Base-by-base conservation (phyloP, 2,888 invertebrate genomes). In the Spilarctia lutea region DNA sequence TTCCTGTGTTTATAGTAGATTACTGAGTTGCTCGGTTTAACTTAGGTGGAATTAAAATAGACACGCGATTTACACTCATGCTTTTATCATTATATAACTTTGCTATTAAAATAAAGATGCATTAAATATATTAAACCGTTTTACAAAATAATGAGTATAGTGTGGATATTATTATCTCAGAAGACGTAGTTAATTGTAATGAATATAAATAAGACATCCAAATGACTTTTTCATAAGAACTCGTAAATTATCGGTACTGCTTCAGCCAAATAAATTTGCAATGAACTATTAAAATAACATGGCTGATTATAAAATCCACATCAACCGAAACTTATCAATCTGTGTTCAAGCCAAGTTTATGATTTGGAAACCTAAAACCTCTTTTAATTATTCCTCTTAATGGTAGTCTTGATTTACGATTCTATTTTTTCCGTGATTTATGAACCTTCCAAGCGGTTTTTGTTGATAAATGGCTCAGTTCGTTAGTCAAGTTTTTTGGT, bases 361-460 rank as follows among this genome's bases (percentile, higher is more conserved):
- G 68, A 75, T 65, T 72, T 35, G 67, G 70, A 67, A 68, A 24
- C 69, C 65, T 48, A 74, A 79, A 79, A 74, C 42, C 73, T 75
- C 45, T 81, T 83, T 81, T 84, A 83, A 83, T 84, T 76, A 77
- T 78, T 75, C 71, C 63, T 72, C 66, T 77, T 74, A 80, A 81
- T 73, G 71, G 67, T 72, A 35, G 75, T 72, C 70, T 60, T 78
- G 76, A 80, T 83, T 80, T 78, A 82, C 73, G 73, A 78, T 78
- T 68, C 69, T 63, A 77, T 76, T 82, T 78, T 77, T 77, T 80
- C 77, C 39, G 67, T 84, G 84, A 81, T 84, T 80, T 84, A 84
- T 81, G 75, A 80, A 77, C 65, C 71, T 71, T 68, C 30, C 69
- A 71, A 83, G 78, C 82, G 75, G 80, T 84, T 81, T 78, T 78